Evolutionary conservation across 2,888 invertebrate genomes (phyloP).

Genomic region (Nematopogon swammerdamellus): DNA sequence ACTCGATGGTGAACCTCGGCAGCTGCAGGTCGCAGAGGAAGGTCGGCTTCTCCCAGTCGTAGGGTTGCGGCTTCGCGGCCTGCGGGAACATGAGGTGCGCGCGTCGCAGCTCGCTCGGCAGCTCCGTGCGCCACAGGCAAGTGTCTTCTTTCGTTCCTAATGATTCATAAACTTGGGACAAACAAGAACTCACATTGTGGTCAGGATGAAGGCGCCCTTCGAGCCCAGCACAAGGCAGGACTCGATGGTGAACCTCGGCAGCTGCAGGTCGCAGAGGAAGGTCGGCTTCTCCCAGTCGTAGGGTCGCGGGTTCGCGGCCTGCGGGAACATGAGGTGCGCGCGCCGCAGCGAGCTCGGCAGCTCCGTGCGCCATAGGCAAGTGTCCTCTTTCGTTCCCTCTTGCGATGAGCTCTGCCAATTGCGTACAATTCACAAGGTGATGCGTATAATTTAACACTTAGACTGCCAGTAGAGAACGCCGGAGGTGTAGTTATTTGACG

Average conservation of each 20-base stretch:
- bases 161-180: too few relatives aligned
- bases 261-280: conserved; percentile 39
- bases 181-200: conserved; percentile 41
- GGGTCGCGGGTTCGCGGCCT: conserved; percentile 18
- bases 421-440: not conserved
- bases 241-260: conserved; percentile 40
- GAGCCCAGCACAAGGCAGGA: conserved; percentile 55
- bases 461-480: not conserved
- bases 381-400: conserved; percentile 33
- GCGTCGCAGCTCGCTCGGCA: conserved; percentile 33
- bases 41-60: conserved; percentile 38
- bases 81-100: conserved; percentile 34
- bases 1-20: conserved; percentile 39
- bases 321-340: conserved; percentile 33
- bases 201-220: conserved; percentile 51
- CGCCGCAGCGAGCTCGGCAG: conserved; percentile 33
- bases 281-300: conserved; percentile 38
- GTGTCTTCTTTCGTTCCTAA: conserved; percentile 34
- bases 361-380: conserved; percentile 40
- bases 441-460: not conserved
- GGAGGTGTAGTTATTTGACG: conserved; percentile 2
- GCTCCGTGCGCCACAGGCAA: conserved; percentile 37
- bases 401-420: conserved; percentile 16
- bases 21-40: conserved; percentile 43
- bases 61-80: conserved; percentile 17